Evolutionary conservation across 1,140 invertebrate species (phyloP), one percentile per base, ranked within the genome.

Genomic region (Atopsyche davidsoni): DNA sequence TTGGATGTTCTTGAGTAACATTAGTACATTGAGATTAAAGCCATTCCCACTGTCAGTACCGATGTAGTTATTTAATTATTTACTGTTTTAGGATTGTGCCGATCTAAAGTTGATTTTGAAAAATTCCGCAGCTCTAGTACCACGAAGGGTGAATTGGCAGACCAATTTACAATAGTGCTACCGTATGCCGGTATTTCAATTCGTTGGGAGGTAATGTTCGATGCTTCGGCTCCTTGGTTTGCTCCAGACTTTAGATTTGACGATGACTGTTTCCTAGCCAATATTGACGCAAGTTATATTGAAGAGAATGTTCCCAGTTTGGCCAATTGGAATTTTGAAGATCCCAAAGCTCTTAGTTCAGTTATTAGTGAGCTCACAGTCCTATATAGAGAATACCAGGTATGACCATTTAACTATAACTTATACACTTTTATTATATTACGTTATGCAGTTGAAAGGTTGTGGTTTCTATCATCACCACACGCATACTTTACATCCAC

Each of bases 361-460:
- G 77, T 79, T n/a, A 62, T 81, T 34, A 62, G 59, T 35, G 76
- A 81, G 60, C 58, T 81, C 23, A 59, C 75, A 22, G 55, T 54
- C 16, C 67, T 76, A 38, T 80, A 79, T 46, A 78, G 77, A 63
- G 59, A 63, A 42, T 60, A 77, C 59, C 78, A 80, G 68, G 78
- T 78, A 56, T 38, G 32, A 19, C 4, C 36, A 45, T 19, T 41
- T 24, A 24, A 40, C 32, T n/a, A n/a, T n/a, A n/a, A n/a, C n/a
- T n/a, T n/a, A n/a, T n/a, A n/a, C n/a, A n/a, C n/a, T n/a, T n/a
- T n/a, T n/a, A n/a, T n/a, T n/a, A n/a, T n/a, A n/a, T n/a, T n/a
- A n/a, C n/a, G n/a, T n/a, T n/a, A n/a, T n/a, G n/a, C n/a, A n/a
- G n/a, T n/a, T n/a, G n/a, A n/a, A n/a, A n/a, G n/a, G n/a, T n/a